Percentiles rank a stretch among this genome's conserved stretches.
Conservation (phyloP, 2,113 vertebrate genomes). For the Cariama cristata region DNA sequence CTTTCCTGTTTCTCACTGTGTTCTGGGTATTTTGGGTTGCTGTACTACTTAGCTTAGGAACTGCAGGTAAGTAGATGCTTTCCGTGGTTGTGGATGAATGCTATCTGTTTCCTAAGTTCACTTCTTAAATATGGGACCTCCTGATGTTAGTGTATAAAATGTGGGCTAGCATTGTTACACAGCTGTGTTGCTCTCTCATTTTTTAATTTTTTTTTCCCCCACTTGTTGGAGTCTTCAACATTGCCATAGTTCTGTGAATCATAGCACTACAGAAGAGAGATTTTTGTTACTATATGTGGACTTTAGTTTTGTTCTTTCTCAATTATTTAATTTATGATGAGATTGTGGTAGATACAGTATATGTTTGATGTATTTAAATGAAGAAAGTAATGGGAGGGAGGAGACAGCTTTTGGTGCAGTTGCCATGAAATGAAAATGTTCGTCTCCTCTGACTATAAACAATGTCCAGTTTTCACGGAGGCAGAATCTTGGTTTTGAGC, state of each 20-base stretch:
- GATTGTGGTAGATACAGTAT: not conserved
- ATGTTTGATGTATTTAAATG: not conserved
- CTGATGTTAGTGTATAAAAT: not conserved
- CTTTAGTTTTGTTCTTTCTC: not conserved
- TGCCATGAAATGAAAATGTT: not conserved
- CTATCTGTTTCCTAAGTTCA: not conserved
- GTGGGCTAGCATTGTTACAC: not conserved
- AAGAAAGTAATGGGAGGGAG: not conserved
- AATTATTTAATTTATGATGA: not conserved
- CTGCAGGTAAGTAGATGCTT: conserved; percentile 74
- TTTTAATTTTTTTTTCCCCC: not conserved
- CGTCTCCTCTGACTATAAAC: not conserved
- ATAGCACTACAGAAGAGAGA: not conserved
- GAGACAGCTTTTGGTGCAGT: not conserved
- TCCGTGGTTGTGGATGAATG: not conserved
- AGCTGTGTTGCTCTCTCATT: not conserved
- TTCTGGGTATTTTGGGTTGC: conserved; percentile 84
- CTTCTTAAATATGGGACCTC: not conserved
- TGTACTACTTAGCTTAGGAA: conserved; percentile 81
- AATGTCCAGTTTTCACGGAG: not conserved
- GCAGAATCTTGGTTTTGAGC: not conserved
- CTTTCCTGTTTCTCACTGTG: conserved; percentile 71
- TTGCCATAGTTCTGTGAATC: not conserved
- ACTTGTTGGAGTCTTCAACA: not conserved
- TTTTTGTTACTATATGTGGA: not conserved